Percentiles rank a stretch among this genome's conserved stretches.
Evolutionary conservation across 1,140 invertebrate species (phyloP).

Genomic region (Campoletis sonorensis): DNA sequence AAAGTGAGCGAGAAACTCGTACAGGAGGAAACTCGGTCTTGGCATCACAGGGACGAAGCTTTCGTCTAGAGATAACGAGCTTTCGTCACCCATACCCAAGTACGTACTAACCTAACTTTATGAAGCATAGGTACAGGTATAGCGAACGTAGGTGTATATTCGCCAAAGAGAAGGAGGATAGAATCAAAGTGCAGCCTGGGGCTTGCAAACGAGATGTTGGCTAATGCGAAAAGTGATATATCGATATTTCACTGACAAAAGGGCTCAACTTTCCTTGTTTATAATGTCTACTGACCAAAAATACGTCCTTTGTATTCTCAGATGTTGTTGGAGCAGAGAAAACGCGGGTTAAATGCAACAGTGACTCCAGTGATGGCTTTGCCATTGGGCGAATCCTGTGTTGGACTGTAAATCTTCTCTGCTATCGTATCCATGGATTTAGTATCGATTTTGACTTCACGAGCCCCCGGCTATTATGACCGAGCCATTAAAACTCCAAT

Average conservation of each 20-base stretch:
- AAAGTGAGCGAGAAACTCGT: not conserved
- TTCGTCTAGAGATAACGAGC: conserved; percentile 7
- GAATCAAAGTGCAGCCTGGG: conserved; percentile 3
- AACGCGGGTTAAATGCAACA: too few relatives aligned
- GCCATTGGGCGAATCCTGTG: too few relatives aligned
- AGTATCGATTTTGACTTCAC: too few relatives aligned
- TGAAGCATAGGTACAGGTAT: not conserved
- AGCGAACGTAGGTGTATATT: not conserved
- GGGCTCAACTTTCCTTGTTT: not conserved
- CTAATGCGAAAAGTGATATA: not conserved
- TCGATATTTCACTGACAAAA: not conserved
- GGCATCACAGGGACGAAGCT: not conserved
- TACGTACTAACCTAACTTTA: not conserved
- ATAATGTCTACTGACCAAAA: not conserved
- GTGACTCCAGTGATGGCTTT: too few relatives aligned
- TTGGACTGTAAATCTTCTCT: too few relatives aligned
- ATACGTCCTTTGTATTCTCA: not conserved
- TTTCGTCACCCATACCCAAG: conserved; percentile 1
- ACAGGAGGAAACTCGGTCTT: not conserved
- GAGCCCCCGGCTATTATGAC: too few relatives aligned
- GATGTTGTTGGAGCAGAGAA: not conserved
- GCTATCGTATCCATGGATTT: too few relatives aligned
- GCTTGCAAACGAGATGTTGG: not conserved
- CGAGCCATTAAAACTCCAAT: too few relatives aligned
- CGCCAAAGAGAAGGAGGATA: not conserved